Evolutionary conservation across 2,113 vertebrate genomes (phyloP).

Genomic region (Catharus fuscescens): DNA sequence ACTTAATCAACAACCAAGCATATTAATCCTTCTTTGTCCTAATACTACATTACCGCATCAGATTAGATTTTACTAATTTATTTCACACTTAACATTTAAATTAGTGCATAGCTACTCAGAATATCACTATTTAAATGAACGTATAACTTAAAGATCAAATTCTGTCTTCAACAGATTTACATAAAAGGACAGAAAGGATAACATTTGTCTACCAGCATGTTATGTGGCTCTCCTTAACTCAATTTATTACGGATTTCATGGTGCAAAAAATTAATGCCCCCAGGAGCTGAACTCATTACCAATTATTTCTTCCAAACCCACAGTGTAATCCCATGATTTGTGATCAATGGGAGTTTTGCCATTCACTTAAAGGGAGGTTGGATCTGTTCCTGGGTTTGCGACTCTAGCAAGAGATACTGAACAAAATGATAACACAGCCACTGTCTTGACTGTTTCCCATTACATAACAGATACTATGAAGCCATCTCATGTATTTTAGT

Average conservation of each 20-base stretch:
- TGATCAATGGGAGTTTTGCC: neutral
- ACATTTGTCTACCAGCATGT: constrained; percentile 46
- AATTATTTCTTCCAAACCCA: constrained; percentile 2
- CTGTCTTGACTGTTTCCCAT: neutral
- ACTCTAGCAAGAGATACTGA: neutral
- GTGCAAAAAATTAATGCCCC: constrained; percentile 19
- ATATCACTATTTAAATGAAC: constrained; percentile 46
- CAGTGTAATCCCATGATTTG: neutral
- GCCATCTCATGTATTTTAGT: neutral
- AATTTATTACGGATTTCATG: constrained; percentile 26
- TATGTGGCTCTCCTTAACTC: constrained; percentile 11
- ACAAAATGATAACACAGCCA: neutral
- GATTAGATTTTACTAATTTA: constrained; percentile 37
- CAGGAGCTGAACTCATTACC: constrained; percentile 8
- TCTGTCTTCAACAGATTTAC: constrained; percentile 42
- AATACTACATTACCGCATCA: neutral
- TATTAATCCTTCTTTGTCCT: constrained; percentile 14
- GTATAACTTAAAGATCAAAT: constrained; percentile 39
- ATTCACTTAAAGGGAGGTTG: neutral
- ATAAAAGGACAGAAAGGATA: constrained; percentile 38
- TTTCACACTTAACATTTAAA: constrained; percentile 42
- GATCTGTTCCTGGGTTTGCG: neutral
- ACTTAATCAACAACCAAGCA: neutral
- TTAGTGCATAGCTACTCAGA: neutral
- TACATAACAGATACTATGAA: neutral